A percentile compares a stretch with the other conserved stretches of the same genome.
Conservation (phyloP, 2,888 invertebrate species). For the Hyalella azteca region DNA sequence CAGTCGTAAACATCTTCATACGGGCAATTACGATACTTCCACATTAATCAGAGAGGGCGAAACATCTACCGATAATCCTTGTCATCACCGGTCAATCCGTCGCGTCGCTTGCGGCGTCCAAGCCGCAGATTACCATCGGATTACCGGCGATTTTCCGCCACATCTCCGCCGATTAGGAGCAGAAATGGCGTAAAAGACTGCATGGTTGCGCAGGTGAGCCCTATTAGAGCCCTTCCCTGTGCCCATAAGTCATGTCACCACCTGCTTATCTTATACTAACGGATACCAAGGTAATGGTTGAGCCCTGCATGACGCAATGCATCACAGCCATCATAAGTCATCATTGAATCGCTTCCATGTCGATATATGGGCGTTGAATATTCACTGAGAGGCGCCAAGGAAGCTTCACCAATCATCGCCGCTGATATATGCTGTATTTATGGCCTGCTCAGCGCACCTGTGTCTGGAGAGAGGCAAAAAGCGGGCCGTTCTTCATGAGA, state of each 20-base stretch:
- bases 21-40: too few species aligned
- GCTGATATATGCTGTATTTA: neutral
- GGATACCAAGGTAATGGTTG: neutral
- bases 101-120: too few species aligned
- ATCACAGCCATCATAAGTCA: neutral
- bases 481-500: neutral
- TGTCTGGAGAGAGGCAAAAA: neutral
- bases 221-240: neutral
- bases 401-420: conserved; percentile 14
- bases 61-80: too few species aligned
- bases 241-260: conserved; percentile 17
- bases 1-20: too few species aligned
- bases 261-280: conserved; percentile 2
- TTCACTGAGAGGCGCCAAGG: conserved; percentile 25
- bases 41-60: too few species aligned
- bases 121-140: neutral
- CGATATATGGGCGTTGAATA: conserved; percentile 21
- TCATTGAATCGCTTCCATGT: neutral
- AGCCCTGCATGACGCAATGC: neutral
- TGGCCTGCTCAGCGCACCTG: neutral
- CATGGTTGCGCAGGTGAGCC: conserved; percentile 4
- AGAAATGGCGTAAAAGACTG: neutral
- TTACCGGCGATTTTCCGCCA: conserved; percentile 15
- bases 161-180: neutral
- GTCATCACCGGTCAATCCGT: too few species aligned